Conservation (phyloP, 2,888 invertebrate species). For the Flexamia atlantica region DNA sequence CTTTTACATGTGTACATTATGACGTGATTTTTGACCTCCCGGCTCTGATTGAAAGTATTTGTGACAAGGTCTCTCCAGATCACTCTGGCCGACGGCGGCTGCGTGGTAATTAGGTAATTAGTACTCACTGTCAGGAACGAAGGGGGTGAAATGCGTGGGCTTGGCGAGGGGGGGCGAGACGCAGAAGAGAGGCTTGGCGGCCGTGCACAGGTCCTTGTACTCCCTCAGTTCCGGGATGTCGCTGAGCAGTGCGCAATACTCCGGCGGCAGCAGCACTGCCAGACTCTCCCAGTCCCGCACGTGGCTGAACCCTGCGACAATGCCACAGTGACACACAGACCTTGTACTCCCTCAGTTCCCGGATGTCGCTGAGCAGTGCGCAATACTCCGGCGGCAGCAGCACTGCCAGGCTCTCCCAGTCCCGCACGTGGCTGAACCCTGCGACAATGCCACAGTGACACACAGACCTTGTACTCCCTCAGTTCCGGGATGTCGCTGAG, state of each 20-base stretch:
- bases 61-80: too few relatives aligned
- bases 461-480: slow-evolving; percentile 77
- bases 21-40: too few relatives aligned
- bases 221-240: slow-evolving; percentile 89
- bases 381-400: slow-evolving; percentile 91
- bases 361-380: slow-evolving; percentile 87
- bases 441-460: slow-evolving; percentile 9
- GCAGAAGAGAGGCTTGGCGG: slow-evolving; percentile 79
- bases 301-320: slow-evolving; percentile 79
- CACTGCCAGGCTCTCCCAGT: slow-evolving; percentile 96
- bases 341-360: slow-evolving; percentile 83
- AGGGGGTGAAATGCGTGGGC: slow-evolving; percentile 63
- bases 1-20: too few relatives aligned
- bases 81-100: too few relatives aligned
- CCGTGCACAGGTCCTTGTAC: slow-evolving; percentile 74
- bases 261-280: slow-evolving; percentile 90
- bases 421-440: slow-evolving; percentile 87
- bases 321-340: too few relatives aligned
- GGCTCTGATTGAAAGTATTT: too few relatives aligned
- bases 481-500: slow-evolving; percentile 89
- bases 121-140: slow-evolving; percentile 65
- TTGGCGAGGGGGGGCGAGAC: slow-evolving; percentile 75
- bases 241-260: slow-evolving; percentile 87
- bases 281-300: slow-evolving; percentile 96
- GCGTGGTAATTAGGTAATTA: too few relatives aligned